phyloP scores from a whole-genome alignment of 2,888 invertebrate species.

The Hypsopygia costalis region DNA sequence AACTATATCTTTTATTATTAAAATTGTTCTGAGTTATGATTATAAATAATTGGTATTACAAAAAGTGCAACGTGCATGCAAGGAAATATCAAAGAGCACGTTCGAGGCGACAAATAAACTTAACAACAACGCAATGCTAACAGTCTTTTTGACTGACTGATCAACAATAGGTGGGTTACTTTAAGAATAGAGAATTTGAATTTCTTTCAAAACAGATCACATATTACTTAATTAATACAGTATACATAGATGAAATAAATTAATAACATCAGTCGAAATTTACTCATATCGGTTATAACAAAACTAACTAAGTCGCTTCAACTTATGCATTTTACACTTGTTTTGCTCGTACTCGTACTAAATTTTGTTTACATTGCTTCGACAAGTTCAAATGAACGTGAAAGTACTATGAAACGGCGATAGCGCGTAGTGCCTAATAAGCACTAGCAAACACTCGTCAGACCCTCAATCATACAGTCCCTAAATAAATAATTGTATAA shows the following conservation, averaged over 20 bases:
- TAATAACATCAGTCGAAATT: constrained; percentile 13
- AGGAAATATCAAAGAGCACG: constrained; percentile 51
- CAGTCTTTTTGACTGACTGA: constrained; percentile 78
- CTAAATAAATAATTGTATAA: constrained; percentile 77
- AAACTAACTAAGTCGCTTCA: constrained; percentile 44
- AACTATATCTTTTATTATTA: constrained; percentile 48
- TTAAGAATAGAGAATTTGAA: constrained; percentile 48
- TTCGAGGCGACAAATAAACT: constrained; percentile 57
- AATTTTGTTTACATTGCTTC: neutral
- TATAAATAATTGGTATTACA: constrained; percentile 42
- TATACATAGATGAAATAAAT: neutral
- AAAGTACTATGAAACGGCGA: constrained; percentile 30
- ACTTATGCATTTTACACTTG: constrained; percentile 20
- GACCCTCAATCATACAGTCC: constrained; percentile 62
- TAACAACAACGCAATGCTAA: constrained; percentile 68
- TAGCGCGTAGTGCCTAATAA: constrained; percentile 47
- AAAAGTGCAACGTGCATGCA: constrained; percentile 60
- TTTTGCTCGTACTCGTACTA: neutral
- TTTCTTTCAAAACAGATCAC: constrained; percentile 13
- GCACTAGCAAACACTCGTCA: constrained; percentile 49
- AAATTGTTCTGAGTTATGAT: constrained; percentile 40
- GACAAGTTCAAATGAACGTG: constrained; percentile 4
- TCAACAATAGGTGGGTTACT: constrained; percentile 68
- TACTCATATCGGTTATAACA: constrained; percentile 1
- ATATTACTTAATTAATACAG: neutral